These are phyloP conservation scores for Operophtera brumata DNA, from an alignment of 2,888 invertebrate species.

Conservation along the genomic window DNA sequence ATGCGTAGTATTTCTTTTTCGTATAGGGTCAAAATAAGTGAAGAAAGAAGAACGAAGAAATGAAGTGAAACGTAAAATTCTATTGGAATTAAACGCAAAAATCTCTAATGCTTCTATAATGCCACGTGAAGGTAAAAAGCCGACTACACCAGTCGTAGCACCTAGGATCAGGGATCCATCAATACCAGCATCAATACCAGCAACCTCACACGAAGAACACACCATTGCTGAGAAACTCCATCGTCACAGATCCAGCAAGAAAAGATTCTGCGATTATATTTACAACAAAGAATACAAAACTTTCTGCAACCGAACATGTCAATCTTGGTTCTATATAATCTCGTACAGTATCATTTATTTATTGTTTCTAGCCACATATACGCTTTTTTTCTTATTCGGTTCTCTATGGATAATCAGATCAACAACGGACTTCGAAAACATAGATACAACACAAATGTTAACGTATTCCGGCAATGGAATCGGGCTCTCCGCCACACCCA, in stretches of 20 bases:
- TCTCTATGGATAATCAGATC: conserved; percentile 49
- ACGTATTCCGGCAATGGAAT: conserved; percentile 53
- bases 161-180: conserved; percentile 20
- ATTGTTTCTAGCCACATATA: conserved; percentile 56
- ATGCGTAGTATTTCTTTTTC: too few species aligned
- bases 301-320: conserved; percentile 52
- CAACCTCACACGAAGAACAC: conserved; percentile 16
- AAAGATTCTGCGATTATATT: conserved; percentile 37
- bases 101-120: too few species aligned
- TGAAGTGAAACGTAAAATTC: too few species aligned
- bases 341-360: conserved; percentile 58
- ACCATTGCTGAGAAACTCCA: conserved; percentile 4
- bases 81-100: too few species aligned
- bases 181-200: conserved; percentile 15
- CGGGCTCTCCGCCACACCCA: conserved; percentile 62
- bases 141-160: neutral
- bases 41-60: too few species aligned
- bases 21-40: too few species aligned
- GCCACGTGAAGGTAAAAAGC: too few species aligned
- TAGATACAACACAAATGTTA: conserved; percentile 43
- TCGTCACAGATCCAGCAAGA: conserved; percentile 21
- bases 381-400: conserved; percentile 51
- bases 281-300: conserved; percentile 51
- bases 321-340: conserved; percentile 56
- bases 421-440: conserved; percentile 32